phyloP scores from a whole-genome alignment of 2,888 invertebrate genomes.

The Cantharis rufa region DNA sequence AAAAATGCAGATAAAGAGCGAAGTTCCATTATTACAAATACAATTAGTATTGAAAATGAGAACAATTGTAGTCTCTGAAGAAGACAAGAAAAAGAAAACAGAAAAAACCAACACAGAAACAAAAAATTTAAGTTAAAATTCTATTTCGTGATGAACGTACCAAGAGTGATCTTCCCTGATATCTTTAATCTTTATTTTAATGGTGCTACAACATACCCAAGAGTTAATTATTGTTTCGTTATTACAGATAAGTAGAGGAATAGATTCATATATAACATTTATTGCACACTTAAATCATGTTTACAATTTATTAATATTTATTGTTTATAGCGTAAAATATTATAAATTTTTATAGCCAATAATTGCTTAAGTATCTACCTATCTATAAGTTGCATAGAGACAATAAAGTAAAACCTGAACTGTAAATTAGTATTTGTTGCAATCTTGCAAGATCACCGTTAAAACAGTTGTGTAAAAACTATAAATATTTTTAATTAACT shows the following conservation, averaged over 20 bases:
- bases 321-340: neutral
- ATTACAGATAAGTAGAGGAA: neutral
- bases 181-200: neutral
- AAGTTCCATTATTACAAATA: too few relatives aligned
- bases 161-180: too few relatives aligned
- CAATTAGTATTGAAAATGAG: too few relatives aligned
- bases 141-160: too few relatives aligned
- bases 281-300: neutral
- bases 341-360: neutral
- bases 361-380: neutral
- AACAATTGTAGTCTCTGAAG: too few relatives aligned
- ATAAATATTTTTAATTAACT: neutral
- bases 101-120: too few relatives aligned
- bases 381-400: neutral
- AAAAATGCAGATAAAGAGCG: too few relatives aligned
- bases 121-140: too few relatives aligned
- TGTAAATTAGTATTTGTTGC: neutral
- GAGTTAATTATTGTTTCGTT: neutral
- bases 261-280: neutral
- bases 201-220: neutral
- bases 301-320: neutral
- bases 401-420: neutral
- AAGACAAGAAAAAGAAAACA: too few relatives aligned
- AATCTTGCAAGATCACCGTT: neutral
- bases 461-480: neutral